phyloP scores from a whole-genome alignment of 2,888 invertebrate species.

The Cremastobaeus sp. region DNA sequence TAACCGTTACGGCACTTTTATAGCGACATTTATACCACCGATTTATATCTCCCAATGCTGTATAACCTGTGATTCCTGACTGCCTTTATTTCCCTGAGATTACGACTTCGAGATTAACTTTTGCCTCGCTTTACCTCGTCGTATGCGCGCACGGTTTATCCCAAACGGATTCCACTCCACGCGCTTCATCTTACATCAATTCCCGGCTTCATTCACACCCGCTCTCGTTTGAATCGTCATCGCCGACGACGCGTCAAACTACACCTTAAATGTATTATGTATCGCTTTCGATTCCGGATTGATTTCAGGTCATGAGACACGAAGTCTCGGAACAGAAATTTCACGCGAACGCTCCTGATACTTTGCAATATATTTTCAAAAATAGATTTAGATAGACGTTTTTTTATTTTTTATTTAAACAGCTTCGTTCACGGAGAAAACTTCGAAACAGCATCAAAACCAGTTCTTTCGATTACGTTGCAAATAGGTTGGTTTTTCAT shows the following conservation, averaged over 20 bases:
- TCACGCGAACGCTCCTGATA: constrained; percentile 13
- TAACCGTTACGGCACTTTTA: constrained; percentile 60
- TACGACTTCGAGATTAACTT: constrained; percentile 65
- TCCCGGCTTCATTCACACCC: constrained; percentile 32
- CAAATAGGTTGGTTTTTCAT: too few relatives aligned
- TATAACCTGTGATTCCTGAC: constrained; percentile 40
- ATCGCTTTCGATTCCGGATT: constrained; percentile 44
- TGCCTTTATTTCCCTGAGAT: constrained; percentile 61
- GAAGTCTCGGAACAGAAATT: constrained; percentile 26
- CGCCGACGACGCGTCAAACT: constrained; percentile 35
- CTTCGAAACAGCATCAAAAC: background rate
- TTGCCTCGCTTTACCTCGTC: constrained; percentile 35
- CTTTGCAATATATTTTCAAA: constrained; percentile 16
- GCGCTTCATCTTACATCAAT: constrained; percentile 45
- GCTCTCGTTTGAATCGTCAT: constrained; percentile 33
- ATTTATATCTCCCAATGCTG: constrained; percentile 64
- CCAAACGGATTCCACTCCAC: constrained; percentile 21
- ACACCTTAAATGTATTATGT: constrained; percentile 40
- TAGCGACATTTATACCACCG: constrained; percentile 63
- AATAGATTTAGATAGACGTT: constrained; percentile 21
- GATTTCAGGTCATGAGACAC: constrained; percentile 51
- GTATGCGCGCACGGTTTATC: constrained; percentile 30
- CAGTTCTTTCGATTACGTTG: background rate
- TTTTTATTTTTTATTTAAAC: constrained; percentile 15
- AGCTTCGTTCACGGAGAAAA: constrained; percentile 10